Percentiles rank a stretch among this genome's conserved stretches.
These are phyloP conservation scores for Apantesis nais DNA, from an alignment of 2,888 invertebrate species.

Conservation along the genomic window DNA sequence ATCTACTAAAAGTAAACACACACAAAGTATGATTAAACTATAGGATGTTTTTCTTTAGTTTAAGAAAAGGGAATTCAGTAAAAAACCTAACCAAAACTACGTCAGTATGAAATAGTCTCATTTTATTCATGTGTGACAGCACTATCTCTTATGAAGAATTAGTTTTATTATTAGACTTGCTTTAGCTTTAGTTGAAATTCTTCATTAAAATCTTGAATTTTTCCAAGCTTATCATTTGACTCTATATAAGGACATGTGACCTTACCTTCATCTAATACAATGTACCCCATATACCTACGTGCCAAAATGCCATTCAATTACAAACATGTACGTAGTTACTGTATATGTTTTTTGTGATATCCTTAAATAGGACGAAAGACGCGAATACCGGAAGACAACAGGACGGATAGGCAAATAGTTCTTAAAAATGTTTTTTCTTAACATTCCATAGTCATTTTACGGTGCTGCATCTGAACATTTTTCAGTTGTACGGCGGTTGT, in stretches of 20 bases:
- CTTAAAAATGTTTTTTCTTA: constrained; percentile 45
- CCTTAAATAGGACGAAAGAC: constrained; percentile 32
- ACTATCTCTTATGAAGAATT: too few species aligned
- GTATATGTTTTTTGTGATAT: constrained; percentile 12
- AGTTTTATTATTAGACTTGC: too few species aligned
- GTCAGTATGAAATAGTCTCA: too few species aligned
- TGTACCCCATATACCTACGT: not conserved
- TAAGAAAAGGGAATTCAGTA: too few species aligned
- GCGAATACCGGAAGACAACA: constrained; percentile 49
- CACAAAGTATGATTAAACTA: too few species aligned
- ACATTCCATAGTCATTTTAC: constrained; percentile 44
- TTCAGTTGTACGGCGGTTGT: not conserved
- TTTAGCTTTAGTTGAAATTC: too few species aligned
- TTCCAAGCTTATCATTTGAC: not conserved
- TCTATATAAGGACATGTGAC: not conserved
- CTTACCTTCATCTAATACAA: not conserved
- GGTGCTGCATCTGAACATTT: constrained; percentile 33
- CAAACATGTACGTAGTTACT: constrained; percentile 2
- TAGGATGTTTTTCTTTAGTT: too few species aligned
- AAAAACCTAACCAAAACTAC: too few species aligned
- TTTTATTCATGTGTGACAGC: too few species aligned
- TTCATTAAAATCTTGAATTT: not conserved
- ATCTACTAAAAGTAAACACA: not conserved
- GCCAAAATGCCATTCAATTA: not conserved
- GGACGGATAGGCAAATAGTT: constrained; percentile 46